phyloP scores from a whole-genome alignment of 1,140 invertebrate species.

The Eumaeus atala region DNA sequence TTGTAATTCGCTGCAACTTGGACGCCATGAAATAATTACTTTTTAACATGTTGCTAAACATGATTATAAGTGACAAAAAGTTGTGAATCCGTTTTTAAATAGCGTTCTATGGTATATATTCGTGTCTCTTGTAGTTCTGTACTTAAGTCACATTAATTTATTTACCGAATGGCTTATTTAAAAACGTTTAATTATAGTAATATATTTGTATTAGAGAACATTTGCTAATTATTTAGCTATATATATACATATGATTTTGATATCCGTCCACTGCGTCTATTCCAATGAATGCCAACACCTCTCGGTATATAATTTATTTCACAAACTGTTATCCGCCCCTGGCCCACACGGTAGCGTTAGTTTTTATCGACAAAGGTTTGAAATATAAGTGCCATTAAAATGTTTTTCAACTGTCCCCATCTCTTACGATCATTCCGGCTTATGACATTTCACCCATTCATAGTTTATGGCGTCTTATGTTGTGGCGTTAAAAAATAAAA shows the following conservation, averaged over 20 bases:
- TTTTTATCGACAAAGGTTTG: conserved; percentile 36
- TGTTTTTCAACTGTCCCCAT: conserved; percentile 27
- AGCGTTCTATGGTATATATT: too few relatives aligned
- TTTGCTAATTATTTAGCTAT: too few relatives aligned
- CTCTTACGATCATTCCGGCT: conserved; percentile 16
- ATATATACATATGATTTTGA: too few relatives aligned
- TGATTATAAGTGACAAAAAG: not conserved
- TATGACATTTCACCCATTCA: conserved; percentile 13
- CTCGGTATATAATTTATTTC: too few relatives aligned
- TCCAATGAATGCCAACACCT: not conserved
- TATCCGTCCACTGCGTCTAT: not conserved
- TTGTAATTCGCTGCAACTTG: not conserved
- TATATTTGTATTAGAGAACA: too few relatives aligned
- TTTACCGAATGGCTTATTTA: too few relatives aligned
- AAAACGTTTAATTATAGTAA: too few relatives aligned
- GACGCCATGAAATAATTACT: conserved; percentile 9
- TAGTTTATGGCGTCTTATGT: conserved; percentile 10
- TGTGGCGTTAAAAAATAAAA: not conserved
- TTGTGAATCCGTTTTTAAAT: not conserved
- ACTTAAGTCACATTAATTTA: too few relatives aligned
- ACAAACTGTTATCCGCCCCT: conserved; percentile 27
- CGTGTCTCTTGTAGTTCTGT: too few relatives aligned
- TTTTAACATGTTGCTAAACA: conserved; percentile 1
- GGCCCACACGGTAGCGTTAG: conserved; percentile 23
- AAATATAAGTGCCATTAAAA: conserved; percentile 41